These are phyloP conservation scores for Talpa occidentalis DNA, from an alignment of 2,113 vertebrate genomes.

Conservation along the genomic window DNA sequence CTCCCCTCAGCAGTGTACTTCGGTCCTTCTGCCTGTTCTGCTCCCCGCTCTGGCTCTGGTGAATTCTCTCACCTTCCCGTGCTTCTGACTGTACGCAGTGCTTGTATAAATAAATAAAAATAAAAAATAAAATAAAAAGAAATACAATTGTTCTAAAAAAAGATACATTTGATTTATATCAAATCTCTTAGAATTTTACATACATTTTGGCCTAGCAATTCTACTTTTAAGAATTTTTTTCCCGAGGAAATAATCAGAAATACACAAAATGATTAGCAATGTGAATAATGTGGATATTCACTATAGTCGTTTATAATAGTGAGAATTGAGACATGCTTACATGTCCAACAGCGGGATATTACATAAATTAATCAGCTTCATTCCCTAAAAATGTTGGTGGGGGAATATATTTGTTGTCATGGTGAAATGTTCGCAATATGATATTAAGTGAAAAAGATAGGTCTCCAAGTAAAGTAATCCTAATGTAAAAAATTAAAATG, in stretches of 20 bases:
- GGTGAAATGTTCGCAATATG: not conserved
- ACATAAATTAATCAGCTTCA: not conserved
- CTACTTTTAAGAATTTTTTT: not conserved
- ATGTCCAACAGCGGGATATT: not conserved
- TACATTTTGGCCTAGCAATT: not conserved
- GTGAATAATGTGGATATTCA: not conserved
- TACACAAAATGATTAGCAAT: not conserved
- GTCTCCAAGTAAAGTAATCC: not conserved
- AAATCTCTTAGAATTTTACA: not conserved
- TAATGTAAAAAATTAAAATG: not conserved
- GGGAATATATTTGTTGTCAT: not conserved
- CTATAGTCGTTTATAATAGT: not conserved
- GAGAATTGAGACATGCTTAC: not conserved
- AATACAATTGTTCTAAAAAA: too few relatives aligned
- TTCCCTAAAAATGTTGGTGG: not conserved
- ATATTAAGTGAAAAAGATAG: not conserved
- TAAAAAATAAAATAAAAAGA: too few relatives aligned
- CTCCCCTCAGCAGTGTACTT: too few relatives aligned
- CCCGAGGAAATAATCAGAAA: constrained; percentile 2
- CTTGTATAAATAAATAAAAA: too few relatives aligned
- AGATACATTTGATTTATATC: constrained; percentile 29
- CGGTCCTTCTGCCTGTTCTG: too few relatives aligned
- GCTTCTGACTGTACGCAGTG: too few relatives aligned
- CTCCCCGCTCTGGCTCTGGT: too few relatives aligned
- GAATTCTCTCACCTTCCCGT: too few relatives aligned